These are phyloP conservation scores for Sarcoramphus papa DNA, from an alignment of 2,797 vertebrate species.

Conservation along the genomic window DNA sequence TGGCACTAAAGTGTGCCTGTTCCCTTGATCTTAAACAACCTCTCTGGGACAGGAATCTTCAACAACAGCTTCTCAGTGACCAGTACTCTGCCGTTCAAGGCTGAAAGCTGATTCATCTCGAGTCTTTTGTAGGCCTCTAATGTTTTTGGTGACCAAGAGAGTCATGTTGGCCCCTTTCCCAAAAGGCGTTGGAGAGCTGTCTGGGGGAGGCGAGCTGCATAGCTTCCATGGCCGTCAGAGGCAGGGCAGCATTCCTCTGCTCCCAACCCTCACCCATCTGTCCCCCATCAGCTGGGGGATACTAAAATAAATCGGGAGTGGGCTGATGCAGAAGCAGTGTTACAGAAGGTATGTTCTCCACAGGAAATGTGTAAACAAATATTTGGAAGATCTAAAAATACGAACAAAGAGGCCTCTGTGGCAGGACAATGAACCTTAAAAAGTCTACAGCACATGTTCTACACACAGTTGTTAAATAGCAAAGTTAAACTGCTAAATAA, in stretches of 20 bases:
- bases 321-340: conserved; percentile 1
- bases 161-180: background rate
- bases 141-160: background rate
- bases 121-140: background rate
- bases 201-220: background rate
- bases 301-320: conserved; percentile 53
- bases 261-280: conserved; percentile 46
- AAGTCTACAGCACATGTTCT: background rate
- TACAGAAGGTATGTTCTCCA: conserved; percentile 17
- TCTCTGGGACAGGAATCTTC: background rate
- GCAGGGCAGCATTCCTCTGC: conserved; percentile 57
- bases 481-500: background rate
- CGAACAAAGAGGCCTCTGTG: background rate
- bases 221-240: background rate
- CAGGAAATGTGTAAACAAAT: conserved; percentile 57
- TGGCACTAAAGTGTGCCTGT: background rate
- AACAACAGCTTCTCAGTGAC: background rate
- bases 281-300: conserved; percentile 49
- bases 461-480: background rate
- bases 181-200: background rate
- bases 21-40: background rate
- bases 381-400: conserved; percentile 46
- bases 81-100: background rate
- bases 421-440: background rate
- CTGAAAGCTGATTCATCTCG: background rate